Conservation (phyloP, 1,140 invertebrate species). For the Zaprionus camerounensis region DNA sequence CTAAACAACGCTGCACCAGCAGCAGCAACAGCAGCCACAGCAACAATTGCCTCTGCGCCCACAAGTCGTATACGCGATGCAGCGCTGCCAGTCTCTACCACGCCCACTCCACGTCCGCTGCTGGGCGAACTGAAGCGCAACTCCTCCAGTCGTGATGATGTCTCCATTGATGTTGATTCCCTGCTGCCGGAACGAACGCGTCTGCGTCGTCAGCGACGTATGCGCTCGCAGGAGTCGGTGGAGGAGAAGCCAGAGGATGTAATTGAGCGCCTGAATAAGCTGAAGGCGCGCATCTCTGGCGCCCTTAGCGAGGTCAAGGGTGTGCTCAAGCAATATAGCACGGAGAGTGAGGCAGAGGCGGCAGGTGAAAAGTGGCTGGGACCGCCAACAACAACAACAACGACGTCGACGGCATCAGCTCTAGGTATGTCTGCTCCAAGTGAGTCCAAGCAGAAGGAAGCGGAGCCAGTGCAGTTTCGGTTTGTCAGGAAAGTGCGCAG, state of each 20-base stretch:
- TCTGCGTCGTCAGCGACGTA: conserved; percentile 67
- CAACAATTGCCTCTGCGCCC: conserved; percentile 16
- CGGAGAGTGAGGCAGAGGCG: conserved; percentile 62
- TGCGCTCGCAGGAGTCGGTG: conserved; percentile 70
- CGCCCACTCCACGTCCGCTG: conserved; percentile 34
- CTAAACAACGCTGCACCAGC: conserved; percentile 25
- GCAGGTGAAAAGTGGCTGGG: conserved; percentile 27
- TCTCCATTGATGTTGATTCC: conserved; percentile 61
- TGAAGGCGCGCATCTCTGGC: conserved; percentile 75
- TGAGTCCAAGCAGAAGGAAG: neutral
- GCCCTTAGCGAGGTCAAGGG: conserved; percentile 75
- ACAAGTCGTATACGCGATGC: conserved; percentile 24
- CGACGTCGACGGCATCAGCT: neutral
- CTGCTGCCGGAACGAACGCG: conserved; percentile 68
- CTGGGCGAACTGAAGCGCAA: conserved; percentile 57
- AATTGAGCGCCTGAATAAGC: conserved; percentile 71
- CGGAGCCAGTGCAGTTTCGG: conserved; percentile 64
- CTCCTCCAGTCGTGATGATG: conserved; percentile 53
- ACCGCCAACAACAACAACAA: conserved; percentile 7
- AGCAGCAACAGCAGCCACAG: conserved; percentile 10
- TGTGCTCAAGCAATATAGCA: conserved; percentile 79
- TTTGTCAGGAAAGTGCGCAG: conserved; percentile 74
- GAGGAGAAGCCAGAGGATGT: conserved; percentile 77
- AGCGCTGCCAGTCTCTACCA: neutral
- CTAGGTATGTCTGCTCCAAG: neutral